These are phyloP conservation scores for Plebejus melissa DNA, from an alignment of 2,888 invertebrate genomes.

Conservation along the genomic window DNA sequence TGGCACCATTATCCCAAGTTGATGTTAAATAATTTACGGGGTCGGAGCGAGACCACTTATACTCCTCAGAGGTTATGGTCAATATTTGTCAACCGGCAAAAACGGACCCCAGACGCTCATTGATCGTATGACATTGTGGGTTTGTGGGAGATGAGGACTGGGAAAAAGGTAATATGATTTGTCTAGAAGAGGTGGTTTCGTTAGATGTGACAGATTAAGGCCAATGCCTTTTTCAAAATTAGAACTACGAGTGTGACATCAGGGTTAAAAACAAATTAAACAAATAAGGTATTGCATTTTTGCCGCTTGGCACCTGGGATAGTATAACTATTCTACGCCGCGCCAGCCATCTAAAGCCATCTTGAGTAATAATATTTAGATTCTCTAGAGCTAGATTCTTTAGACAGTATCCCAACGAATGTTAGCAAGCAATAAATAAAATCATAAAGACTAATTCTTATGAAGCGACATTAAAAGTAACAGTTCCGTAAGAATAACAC, in stretches of 20 bases:
- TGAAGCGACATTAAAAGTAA: background rate
- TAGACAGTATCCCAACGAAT: background rate
- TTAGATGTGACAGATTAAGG: background rate
- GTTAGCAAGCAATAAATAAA: background rate
- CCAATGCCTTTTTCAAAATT: no score
- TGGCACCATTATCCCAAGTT: background rate
- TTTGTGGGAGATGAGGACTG: background rate
- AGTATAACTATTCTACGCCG: no score
- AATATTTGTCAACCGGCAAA: conserved; percentile 23
- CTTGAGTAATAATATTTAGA: no score
- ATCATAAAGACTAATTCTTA: background rate
- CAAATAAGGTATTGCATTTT: no score
- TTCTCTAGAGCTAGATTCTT: no score
- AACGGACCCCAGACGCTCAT: background rate
- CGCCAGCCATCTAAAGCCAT: no score
- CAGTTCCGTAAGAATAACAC: background rate
- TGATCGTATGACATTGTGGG: background rate
- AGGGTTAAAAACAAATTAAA: background rate
- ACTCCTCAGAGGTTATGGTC: conserved; percentile 1
- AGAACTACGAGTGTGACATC: no score
- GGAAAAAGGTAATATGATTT: background rate
- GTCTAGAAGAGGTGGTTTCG: background rate
- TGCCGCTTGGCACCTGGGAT: no score
- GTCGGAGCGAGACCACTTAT: background rate
- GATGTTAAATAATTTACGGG: conserved; percentile 10